Evolutionary conservation across 92 coral and sea anemone genomes (phyloP).

Genomic region (Zoanthus sociatus): DNA sequence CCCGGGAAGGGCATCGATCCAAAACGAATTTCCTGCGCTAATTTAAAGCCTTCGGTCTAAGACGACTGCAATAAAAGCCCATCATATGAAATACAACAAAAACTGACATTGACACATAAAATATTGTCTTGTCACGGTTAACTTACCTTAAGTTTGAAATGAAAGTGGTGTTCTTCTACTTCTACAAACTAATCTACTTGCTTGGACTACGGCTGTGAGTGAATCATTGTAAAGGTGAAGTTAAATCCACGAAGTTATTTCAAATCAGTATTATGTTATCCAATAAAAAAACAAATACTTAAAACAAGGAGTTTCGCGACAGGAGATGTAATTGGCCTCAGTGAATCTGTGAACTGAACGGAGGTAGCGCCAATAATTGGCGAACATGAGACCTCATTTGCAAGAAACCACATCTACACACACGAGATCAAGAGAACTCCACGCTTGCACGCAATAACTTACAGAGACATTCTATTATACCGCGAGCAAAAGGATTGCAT

Average conservation of each 20-base stretch:
- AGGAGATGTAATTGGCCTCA: constrained; percentile 39
- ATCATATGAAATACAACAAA: background rate
- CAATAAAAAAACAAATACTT: constrained; percentile 10
- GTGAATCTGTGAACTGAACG: constrained; percentile 10
- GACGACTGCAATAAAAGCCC: background rate
- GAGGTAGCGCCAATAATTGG: constrained; percentile 28
- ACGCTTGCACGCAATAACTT: constrained; percentile 41
- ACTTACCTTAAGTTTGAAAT: constrained; percentile 44
- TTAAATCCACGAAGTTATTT: constrained; percentile 16
- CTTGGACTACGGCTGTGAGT: constrained; percentile 36
- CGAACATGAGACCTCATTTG: constrained; percentile 44
- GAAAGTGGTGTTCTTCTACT: constrained; percentile 25
- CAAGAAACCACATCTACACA: constrained; percentile 37
- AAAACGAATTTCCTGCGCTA: constrained; percentile 17
- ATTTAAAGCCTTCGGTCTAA: background rate
- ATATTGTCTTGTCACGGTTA: background rate
- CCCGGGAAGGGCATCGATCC: constrained; percentile 46
- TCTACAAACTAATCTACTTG: constrained; percentile 48
- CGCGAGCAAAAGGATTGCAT: background rate
- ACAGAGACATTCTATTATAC: background rate
- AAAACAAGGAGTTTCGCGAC: constrained; percentile 33
- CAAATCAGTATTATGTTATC: constrained; percentile 8
- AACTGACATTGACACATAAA: background rate
- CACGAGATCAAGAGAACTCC: constrained; percentile 29
- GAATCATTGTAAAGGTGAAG: background rate